These are phyloP conservation scores for Anthrax anthrax DNA, from an alignment of 2,888 invertebrate genomes.

Conservation along the genomic window DNA sequence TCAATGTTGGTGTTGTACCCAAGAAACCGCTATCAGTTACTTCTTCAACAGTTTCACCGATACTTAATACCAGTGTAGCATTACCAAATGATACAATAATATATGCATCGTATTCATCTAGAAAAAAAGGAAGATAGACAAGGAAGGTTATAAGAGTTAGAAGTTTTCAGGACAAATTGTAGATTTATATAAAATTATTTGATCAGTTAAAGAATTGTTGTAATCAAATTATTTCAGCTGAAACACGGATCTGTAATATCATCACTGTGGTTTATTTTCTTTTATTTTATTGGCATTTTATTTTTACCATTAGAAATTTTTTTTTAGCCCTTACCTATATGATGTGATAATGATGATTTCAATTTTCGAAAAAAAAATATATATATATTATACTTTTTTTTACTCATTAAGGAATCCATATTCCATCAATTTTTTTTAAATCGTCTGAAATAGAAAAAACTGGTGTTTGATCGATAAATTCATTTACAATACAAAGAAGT, in stretches of 20 bases:
- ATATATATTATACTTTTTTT: no score
- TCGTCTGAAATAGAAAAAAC: constrained; percentile 74
- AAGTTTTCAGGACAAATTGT: background rate
- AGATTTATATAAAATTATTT: constrained; percentile 1
- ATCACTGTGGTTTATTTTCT: no score
- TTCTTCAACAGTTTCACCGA: constrained; percentile 99
- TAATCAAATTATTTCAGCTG: constrained; percentile 46
- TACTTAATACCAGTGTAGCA: constrained; percentile 95
- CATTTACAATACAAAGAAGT: constrained; percentile 18
- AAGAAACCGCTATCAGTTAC: constrained; percentile 98
- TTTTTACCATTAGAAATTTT: background rate
- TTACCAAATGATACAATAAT: constrained; percentile 98
- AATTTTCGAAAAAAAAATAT: no score
- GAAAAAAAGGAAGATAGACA: constrained; percentile 42
- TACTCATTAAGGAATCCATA: no score
- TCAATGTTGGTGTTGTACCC: constrained; percentile 96
- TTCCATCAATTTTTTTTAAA: no score
- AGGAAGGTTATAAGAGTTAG: no score
- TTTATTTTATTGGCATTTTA: background rate
- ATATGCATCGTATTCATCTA: constrained; percentile 98
- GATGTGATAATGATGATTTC: no score
- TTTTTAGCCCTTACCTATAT: background rate
- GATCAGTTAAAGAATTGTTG: constrained; percentile 21
- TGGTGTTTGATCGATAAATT: constrained; percentile 71
- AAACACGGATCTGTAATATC: constrained; percentile 39